Conservation (phyloP, 2,888 invertebrate species). For the Lydus trimaculatus region DNA sequence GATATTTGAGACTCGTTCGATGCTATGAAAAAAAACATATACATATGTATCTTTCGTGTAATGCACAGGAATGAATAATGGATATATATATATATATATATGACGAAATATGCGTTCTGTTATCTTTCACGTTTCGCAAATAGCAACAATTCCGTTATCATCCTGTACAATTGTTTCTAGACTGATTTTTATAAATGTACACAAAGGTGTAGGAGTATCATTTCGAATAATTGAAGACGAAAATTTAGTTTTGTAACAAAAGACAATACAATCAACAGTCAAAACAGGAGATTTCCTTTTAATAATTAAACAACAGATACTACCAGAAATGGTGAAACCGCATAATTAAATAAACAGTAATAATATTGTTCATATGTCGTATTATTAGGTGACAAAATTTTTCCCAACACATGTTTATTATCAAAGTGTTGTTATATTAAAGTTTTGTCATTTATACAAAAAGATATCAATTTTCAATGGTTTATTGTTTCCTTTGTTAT, state of each 20-base stretch:
- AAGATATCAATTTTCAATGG: constrained; percentile 21
- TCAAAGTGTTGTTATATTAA: constrained; percentile 23
- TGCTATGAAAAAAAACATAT: no score
- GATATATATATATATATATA: no score
- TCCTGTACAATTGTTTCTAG: no score
- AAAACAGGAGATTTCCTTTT: constrained; percentile 21
- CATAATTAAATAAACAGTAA: constrained; percentile 30
- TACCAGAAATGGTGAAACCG: constrained; percentile 24
- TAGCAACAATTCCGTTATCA: no score
- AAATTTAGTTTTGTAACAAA: constrained; percentile 21
- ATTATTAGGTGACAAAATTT: constrained; percentile 33
- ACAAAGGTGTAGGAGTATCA: neutral
- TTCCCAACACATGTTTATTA: constrained; percentile 24
- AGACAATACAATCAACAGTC: constrained; percentile 14
- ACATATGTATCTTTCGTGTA: no score
- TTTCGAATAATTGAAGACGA: constrained; percentile 26
- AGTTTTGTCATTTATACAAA: constrained; percentile 24
- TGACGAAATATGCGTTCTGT: no score
- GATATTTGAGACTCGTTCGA: no score
- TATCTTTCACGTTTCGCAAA: no score
- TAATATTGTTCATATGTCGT: constrained; percentile 23
- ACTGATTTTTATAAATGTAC: no score
- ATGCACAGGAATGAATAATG: no score
- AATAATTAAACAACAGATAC: constrained; percentile 31
- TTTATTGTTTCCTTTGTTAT: constrained; percentile 24